phyloP scores from a whole-genome alignment of 2,888 invertebrate species.

The Leptinotarsa tumamoca region DNA sequence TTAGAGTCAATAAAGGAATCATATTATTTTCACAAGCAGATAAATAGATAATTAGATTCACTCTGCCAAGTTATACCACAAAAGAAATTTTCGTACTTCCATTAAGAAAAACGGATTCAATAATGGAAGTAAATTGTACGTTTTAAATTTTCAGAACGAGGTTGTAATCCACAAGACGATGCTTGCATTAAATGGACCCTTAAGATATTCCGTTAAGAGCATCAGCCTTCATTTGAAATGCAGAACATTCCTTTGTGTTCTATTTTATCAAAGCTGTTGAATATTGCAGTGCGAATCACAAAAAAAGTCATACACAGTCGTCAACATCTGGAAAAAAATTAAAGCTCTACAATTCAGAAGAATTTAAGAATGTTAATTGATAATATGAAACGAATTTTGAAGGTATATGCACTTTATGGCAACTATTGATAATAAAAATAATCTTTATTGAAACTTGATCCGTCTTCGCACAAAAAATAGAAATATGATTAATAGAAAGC shows the following conservation, averaged over 20 bases:
- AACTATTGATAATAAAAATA: too few species aligned
- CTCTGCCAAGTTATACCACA: too few species aligned
- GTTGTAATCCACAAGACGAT: background rate
- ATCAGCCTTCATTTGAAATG: background rate
- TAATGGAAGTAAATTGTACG: background rate
- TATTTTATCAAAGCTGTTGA: background rate
- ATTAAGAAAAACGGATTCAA: background rate
- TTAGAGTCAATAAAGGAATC: too few species aligned
- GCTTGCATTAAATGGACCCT: background rate
- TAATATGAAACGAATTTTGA: too few species aligned
- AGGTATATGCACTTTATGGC: too few species aligned
- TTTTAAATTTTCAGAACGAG: background rate
- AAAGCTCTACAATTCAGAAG: too few species aligned
- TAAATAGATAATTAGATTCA: too few species aligned
- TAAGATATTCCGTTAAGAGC: background rate
- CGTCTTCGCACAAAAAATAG: too few species aligned
- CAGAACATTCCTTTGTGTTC: conserved; percentile 5
- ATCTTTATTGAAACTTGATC: too few species aligned
- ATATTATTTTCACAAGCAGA: too few species aligned
- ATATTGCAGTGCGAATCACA: background rate
- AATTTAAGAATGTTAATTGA: too few species aligned
- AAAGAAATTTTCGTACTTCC: background rate
- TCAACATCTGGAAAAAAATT: background rate
- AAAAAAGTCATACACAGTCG: background rate
- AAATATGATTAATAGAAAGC: too few species aligned